phyloP scores from a whole-genome alignment of 2,113 vertebrate species.

The Eretmochelys imbricata region DNA sequence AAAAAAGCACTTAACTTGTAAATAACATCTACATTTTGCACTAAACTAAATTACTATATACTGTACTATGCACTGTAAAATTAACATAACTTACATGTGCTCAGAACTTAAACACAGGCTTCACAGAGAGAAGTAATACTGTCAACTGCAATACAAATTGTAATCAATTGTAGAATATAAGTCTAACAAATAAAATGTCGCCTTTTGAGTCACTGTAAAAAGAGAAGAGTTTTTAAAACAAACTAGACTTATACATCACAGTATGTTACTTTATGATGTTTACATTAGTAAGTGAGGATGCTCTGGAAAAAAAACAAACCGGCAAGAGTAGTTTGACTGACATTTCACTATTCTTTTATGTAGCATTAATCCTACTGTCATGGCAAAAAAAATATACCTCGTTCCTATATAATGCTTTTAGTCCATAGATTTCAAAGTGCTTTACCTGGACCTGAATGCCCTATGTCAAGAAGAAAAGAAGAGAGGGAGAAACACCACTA shows the following conservation, averaged over 20 bases:
- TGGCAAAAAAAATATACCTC: neutral
- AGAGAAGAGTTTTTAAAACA: neutral
- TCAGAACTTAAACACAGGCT: neutral
- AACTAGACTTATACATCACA: neutral
- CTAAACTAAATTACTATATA: slow-evolving; percentile 23
- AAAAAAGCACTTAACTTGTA: neutral
- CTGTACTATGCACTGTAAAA: neutral
- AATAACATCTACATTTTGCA: slow-evolving; percentile 17
- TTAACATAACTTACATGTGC: neutral
- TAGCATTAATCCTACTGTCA: neutral
- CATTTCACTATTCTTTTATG: neutral
- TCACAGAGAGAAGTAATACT: neutral
- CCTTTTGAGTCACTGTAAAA: neutral
- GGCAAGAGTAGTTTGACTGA: neutral
- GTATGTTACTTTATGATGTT: neutral
- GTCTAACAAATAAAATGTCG: neutral
- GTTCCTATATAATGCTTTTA: neutral
- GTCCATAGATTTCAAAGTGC: neutral
- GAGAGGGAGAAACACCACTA: neutral
- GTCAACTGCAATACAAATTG: neutral
- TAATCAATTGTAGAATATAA: neutral
- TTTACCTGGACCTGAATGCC: neutral
- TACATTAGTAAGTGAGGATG: neutral
- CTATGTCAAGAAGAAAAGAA: neutral
- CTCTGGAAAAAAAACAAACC: neutral